Conservation (phyloP, 2,888 invertebrate genomes). For the Tanypteryx hageni region DNA sequence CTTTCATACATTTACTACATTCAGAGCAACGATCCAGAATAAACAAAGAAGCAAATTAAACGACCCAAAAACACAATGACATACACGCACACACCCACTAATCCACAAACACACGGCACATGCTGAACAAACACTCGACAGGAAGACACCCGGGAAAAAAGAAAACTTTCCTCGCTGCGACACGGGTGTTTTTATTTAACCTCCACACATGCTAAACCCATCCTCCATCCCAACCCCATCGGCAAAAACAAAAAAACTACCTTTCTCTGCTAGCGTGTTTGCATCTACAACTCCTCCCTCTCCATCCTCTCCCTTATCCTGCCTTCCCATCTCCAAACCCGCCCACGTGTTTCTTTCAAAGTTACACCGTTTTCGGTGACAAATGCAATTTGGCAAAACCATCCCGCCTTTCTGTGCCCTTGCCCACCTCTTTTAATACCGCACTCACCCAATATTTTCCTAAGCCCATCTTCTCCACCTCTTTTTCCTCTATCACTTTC, state of each 20-base stretch:
- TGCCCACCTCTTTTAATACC: neutral
- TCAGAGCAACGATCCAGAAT: neutral
- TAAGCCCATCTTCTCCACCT: neutral
- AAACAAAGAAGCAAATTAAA: conserved; percentile 18
- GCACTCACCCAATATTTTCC: neutral
- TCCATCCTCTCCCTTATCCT: neutral
- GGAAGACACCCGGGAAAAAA: neutral
- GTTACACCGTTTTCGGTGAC: neutral
- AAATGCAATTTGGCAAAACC: neutral
- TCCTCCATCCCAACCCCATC: neutral
- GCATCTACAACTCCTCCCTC: neutral
- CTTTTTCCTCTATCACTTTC: neutral
- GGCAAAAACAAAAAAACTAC: neutral
- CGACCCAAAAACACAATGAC: neutral
- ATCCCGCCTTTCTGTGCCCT: too few relatives aligned
- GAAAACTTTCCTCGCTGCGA: neutral
- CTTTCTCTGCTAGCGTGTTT: neutral
- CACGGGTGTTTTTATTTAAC: neutral
- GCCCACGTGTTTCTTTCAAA: neutral
- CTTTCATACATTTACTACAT: neutral
- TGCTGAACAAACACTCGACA: neutral
- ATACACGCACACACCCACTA: neutral
- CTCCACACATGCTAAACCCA: neutral
- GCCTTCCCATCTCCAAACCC: neutral
- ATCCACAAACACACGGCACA: neutral